Percentiles rank a stretch among this genome's conserved stretches.
phyloP scores from a whole-genome alignment of 53 echinoderm and acorn worm genomes.

The Holothuria scabra region DNA sequence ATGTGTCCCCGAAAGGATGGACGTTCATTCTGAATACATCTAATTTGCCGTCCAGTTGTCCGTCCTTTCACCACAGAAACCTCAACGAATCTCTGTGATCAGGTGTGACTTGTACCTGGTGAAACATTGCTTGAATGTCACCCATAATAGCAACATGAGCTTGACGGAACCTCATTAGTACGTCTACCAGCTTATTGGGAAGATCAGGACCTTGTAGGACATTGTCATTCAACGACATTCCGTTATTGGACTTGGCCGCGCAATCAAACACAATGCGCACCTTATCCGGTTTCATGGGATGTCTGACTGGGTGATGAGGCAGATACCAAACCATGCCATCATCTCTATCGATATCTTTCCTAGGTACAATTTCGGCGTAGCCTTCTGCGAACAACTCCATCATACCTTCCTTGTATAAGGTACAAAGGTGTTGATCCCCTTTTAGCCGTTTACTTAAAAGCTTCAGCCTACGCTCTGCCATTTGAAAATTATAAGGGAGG shows the following conservation, averaged over 20 bases:
- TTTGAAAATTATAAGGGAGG: not conserved
- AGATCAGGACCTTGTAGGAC: slow-evolving; percentile 67
- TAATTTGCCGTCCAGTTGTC: slow-evolving; percentile 36
- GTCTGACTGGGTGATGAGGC: slow-evolving; percentile 47
- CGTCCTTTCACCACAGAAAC: slow-evolving; percentile 53
- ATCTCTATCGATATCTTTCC: no score
- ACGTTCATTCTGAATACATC: slow-evolving; percentile 47
- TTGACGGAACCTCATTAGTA: slow-evolving; percentile 55
- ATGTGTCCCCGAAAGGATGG: slow-evolving; percentile 43
- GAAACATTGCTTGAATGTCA: slow-evolving; percentile 62
- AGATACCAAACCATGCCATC: slow-evolving; percentile 34
- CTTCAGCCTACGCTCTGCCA: not conserved
- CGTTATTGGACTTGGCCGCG: slow-evolving; percentile 1
- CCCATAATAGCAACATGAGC: slow-evolving; percentile 57
- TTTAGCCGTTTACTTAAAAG: not conserved
- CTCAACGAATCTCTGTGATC: slow-evolving; percentile 36
- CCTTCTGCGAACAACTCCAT: no score
- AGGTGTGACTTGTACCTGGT: slow-evolving; percentile 49
- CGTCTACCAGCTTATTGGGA: slow-evolving; percentile 40
- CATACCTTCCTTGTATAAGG: no score
- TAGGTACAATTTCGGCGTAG: no score
- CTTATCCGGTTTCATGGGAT: not conserved
- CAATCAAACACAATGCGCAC: slow-evolving; percentile 13
- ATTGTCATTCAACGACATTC: slow-evolving; percentile 30
- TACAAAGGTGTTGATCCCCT: not conserved